A percentile compares a stretch with the other conserved stretches of the same genome.
Evolutionary conservation across 1,140 invertebrate species (phyloP).

Genomic region (Ephestia elutella): DNA sequence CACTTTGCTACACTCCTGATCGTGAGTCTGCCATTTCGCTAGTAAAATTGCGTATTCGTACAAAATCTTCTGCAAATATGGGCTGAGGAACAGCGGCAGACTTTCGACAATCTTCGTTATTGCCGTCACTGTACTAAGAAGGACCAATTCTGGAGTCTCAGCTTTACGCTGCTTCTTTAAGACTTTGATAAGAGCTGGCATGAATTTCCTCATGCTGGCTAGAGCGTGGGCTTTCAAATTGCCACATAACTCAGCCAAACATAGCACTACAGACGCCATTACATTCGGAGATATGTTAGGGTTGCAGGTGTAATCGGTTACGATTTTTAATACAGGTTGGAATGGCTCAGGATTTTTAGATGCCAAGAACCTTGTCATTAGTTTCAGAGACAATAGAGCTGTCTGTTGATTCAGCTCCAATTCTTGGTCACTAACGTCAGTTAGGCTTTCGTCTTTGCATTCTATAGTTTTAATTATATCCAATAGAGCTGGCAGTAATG

Average conservation of each 20-base stretch:
- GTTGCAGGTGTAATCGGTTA: constrained; percentile 77
- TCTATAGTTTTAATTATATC: constrained; percentile 78
- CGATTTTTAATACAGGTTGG: constrained; percentile 76
- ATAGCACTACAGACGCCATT: constrained; percentile 83
- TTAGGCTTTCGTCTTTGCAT: constrained; percentile 39
- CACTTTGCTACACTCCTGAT: constrained; percentile 72
- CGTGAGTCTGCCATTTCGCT: constrained; percentile 67
- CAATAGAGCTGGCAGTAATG: constrained; percentile 78
- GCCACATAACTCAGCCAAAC: constrained; percentile 85
- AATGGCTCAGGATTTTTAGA: constrained; percentile 78
- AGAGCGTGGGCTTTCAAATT: constrained; percentile 84
- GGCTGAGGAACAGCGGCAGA: constrained; percentile 86
- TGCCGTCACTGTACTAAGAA: constrained; percentile 79
- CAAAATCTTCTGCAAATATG: constrained; percentile 86
- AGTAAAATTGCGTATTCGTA: constrained; percentile 77
- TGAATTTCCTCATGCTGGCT: constrained; percentile 81
- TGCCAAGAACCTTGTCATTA: constrained; percentile 83
- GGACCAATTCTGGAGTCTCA: constrained; percentile 72
- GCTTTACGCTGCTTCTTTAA: constrained; percentile 65
- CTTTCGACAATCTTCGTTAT: constrained; percentile 88
- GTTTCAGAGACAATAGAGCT: constrained; percentile 86
- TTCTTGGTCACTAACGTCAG: constrained; percentile 70
- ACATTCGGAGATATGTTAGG: constrained; percentile 79
- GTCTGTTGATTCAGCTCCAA: constrained; percentile 84
- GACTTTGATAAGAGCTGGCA: constrained; percentile 84